Percentiles rank a stretch among this genome's conserved stretches.
Evolutionary conservation across 2,113 vertebrate species (phyloP).

Genomic region (Misgurnus anguillicaudatus): DNA sequence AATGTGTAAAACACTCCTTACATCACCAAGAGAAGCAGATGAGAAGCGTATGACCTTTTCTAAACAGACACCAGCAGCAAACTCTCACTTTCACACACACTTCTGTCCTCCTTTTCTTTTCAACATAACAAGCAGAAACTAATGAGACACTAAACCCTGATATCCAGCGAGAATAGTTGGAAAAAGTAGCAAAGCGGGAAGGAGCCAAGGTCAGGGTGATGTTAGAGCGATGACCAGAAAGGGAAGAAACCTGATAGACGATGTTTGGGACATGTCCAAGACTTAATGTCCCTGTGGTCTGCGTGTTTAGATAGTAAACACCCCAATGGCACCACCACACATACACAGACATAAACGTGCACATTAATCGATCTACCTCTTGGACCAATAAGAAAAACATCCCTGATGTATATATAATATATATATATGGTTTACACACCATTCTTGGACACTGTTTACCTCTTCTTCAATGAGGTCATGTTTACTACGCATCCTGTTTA

Average conservation of each 20-base stretch:
- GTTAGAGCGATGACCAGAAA: slow-evolving; percentile 46
- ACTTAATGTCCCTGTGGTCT: slow-evolving; percentile 48
- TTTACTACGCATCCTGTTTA: background rate
- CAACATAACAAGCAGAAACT: slow-evolving; percentile 57
- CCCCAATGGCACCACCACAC: slow-evolving; percentile 52
- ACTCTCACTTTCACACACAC: slow-evolving; percentile 41
- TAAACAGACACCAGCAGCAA: slow-evolving; percentile 65
- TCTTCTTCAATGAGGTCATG: background rate
- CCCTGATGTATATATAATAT: background rate
- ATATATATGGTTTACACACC: slow-evolving; percentile 14
- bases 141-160: slow-evolving; percentile 23
- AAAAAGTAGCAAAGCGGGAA: background rate
- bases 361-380: slow-evolving; percentile 29
- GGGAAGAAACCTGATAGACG: slow-evolving; percentile 49
- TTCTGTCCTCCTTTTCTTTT: slow-evolving; percentile 26
- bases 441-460: slow-evolving; percentile 4
- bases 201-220: slow-evolving; percentile 17
- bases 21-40: slow-evolving; percentile 58
- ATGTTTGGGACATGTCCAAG: slow-evolving; percentile 52
- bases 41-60: slow-evolving; percentile 63
- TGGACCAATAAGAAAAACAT: slow-evolving; percentile 22
- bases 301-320: slow-evolving; percentile 64
- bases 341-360: slow-evolving; percentile 24
- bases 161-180: background rate
- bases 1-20: slow-evolving; percentile 76